phyloP scores from a whole-genome alignment of 2,113 vertebrate species.

The Burhinus bistriatus region DNA sequence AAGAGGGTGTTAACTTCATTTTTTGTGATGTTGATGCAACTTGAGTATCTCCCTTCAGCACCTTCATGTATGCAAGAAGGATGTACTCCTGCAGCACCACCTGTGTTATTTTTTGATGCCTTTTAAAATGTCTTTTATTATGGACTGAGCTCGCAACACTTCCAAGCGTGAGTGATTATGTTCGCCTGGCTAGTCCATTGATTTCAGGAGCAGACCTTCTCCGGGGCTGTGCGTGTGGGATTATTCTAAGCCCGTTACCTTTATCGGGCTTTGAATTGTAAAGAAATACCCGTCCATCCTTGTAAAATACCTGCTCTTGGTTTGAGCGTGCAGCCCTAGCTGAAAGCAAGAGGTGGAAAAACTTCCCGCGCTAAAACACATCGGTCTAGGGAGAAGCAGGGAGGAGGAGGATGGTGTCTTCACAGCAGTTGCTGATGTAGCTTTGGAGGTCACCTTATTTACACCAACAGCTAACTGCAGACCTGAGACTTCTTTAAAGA shows the following conservation, averaged over 20 bases:
- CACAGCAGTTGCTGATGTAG: neutral
- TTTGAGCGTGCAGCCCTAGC: neutral
- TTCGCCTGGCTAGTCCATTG: neutral
- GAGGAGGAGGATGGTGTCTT: neutral
- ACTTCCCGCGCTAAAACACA: no score
- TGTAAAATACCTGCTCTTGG: neutral
- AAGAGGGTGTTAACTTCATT: neutral
- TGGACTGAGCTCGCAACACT: fast-evolving
- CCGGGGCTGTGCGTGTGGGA: fast-evolving
- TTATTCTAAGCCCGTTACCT: neutral
- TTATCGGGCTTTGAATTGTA: neutral
- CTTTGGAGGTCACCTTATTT: neutral
- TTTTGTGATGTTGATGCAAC: neutral
- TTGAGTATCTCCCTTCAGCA: neutral
- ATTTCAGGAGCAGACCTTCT: neutral
- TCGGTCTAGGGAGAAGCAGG: neutral
- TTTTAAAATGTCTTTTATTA: neutral
- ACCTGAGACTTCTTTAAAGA: neutral
- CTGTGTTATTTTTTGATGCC: neutral
- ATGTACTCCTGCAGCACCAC: neutral
- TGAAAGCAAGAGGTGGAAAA: neutral
- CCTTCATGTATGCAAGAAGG: neutral
- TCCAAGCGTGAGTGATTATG: neutral
- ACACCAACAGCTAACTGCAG: neutral
- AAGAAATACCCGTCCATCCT: neutral